Conservation (phyloP, 2,113 vertebrate genomes). For the Ctenodactylus gundi region DNA sequence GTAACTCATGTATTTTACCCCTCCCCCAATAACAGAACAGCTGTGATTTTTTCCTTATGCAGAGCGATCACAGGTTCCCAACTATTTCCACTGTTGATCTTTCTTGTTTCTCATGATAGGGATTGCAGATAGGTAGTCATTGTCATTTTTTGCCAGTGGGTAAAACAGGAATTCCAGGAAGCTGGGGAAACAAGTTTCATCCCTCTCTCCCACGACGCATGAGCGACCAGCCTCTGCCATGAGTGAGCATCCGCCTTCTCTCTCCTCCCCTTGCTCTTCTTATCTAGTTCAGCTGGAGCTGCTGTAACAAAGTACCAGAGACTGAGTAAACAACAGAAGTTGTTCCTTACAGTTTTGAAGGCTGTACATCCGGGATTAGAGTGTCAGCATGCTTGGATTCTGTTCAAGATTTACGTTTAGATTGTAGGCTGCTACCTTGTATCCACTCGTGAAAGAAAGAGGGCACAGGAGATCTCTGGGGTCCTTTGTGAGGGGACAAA, state of each 20-base stretch:
- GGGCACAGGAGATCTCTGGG: not conserved
- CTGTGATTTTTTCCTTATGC: not conserved
- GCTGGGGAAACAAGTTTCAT: not conserved
- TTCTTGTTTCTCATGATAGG: not conserved
- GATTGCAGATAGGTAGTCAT: not conserved
- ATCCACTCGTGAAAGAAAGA: no score
- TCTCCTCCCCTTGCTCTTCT: not conserved
- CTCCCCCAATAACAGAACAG: not conserved
- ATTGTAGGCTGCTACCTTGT: not conserved
- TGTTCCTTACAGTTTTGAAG: not conserved
- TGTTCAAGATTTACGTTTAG: not conserved
- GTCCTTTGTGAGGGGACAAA: not conserved
- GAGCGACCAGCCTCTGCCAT: not conserved
- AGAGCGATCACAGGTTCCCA: not conserved
- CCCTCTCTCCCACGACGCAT: fast-evolving
- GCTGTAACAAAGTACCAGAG: not conserved
- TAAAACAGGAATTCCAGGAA: not conserved
- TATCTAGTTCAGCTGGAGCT: not conserved
- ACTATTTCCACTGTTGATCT: not conserved
- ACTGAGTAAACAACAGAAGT: not conserved
- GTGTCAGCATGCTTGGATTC: not conserved
- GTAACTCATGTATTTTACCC: not conserved
- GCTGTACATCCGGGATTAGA: not conserved
- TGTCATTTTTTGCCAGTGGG: not conserved
- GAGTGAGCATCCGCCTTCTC: not conserved